Base-by-base conservation (phyloP, 2,797 vertebrate species). In the Labeo calbasu region DNA sequence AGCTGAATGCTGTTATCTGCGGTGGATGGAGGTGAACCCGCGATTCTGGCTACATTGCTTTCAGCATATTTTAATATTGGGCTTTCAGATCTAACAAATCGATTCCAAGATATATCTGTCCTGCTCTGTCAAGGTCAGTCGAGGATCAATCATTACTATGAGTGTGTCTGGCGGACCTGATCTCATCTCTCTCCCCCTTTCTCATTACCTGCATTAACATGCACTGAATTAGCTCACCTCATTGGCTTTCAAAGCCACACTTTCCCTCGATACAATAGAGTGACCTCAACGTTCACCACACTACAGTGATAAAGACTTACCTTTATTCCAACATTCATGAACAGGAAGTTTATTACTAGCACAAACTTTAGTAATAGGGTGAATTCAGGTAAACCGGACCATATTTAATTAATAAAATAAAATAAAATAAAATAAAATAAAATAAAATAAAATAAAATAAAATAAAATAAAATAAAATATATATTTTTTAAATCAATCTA, bases 11-110 rank as follows among this genome's bases (percentile, higher is more conserved):
- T 9, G 6, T 81, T 81, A 59, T 81, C 66, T 48, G n/a, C 25
- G 5, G n/a, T 51, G 77, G 68, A 70, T 48, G 19, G 21, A 63
- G 46, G 51, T 65, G 48, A 80, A 63, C 63, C 51, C 5, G 28
- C 70, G 63, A 83, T 68, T 71, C 28, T 17, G 69, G 28, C 63
- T 68, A 59, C 53, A 40, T 43, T 36, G 28, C 77, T 46, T 69
- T 78, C 78, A 25, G 28, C 23, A 72, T 70, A 71, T 87, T 81
- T 77, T 79, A 79, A 87, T 82, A 77, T 57, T 55, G 78, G 57
- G 59, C 66, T 65, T 80, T 75, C 50, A 48, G 75, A 65, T 69
- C 77, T 32, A 43, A 11, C 17, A 48, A 73, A 80, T 84, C 51
- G 21, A 80, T 86, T 72, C 8, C n/a, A 43, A 75, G 77, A 57